Evolutionary conservation across 2,797 vertebrate species (phyloP).

Genomic region (Cossypha niveicapilla): DNA sequence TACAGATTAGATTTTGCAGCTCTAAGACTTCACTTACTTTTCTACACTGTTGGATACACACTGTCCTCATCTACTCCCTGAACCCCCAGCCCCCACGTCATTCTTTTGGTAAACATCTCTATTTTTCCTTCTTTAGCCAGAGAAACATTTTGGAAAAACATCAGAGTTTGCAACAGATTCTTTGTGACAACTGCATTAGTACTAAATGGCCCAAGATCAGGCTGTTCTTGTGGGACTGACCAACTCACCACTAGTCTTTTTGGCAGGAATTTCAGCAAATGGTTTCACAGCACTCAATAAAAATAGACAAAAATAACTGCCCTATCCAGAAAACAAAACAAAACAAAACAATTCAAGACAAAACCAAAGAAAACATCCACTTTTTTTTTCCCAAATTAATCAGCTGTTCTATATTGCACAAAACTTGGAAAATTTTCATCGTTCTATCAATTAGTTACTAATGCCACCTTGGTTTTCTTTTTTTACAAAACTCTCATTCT

Average conservation of each 20-base stretch:
- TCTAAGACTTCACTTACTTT: not conserved
- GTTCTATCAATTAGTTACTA: not conserved
- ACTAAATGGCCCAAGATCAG: not conserved
- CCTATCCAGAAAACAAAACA: not conserved
- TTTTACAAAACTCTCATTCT: not conserved
- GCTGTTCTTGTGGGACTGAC: not conserved
- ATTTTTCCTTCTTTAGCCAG: not conserved
- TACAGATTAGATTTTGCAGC: not conserved
- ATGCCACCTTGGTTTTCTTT: not conserved
- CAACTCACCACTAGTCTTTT: not conserved
- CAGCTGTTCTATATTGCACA: not conserved
- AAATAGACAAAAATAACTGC: not conserved
- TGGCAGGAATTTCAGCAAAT: not conserved
- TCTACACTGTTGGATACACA: not conserved
- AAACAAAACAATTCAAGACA: too few relatives aligned
- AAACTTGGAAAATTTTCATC: not conserved
- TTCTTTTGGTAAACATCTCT: not conserved
- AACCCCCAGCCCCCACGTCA: rapidly evolving
- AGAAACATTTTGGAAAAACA: not conserved
- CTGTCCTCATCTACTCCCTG: not conserved
- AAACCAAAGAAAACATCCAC: too few relatives aligned
- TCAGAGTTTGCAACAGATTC: not conserved
- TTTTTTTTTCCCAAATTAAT: not conserved
- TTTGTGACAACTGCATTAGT: constrained; percentile 27
- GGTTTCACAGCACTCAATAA: not conserved